phyloP scores from a whole-genome alignment of 1,140 invertebrate genomes.

The Olivierus martensii region DNA sequence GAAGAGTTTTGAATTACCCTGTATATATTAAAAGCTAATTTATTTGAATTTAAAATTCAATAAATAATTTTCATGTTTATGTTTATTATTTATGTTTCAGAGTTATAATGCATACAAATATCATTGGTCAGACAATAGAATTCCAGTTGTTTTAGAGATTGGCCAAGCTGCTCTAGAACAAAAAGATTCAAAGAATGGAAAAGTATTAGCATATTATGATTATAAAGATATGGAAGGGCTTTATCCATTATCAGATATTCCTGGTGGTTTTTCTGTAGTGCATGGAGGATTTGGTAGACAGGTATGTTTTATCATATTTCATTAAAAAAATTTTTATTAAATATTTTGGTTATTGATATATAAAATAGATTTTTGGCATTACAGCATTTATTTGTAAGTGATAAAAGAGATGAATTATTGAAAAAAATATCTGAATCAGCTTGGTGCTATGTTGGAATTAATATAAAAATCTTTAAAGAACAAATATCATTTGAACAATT shows the following conservation, averaged over 20 bases:
- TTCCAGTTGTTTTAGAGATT: conserved; percentile 77
- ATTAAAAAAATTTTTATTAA: background rate
- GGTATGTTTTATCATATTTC: conserved; percentile 21
- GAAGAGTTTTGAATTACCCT: no score
- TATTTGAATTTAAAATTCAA: no score
- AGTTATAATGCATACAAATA: conserved; percentile 83
- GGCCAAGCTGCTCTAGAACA: conserved; percentile 80
- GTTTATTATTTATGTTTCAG: no score
- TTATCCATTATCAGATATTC: conserved; percentile 39
- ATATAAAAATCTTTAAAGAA: conserved; percentile 65
- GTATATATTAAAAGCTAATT: no score
- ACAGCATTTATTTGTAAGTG: conserved; percentile 71
- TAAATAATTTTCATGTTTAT: no score
- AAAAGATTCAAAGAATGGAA: conserved; percentile 49
- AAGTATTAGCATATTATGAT: conserved; percentile 64
- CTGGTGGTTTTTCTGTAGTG: conserved; percentile 70
- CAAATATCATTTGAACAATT: conserved; percentile 74
- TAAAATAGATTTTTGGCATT: conserved; percentile 17
- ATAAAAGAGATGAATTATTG: conserved; percentile 69
- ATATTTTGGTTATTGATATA: background rate
- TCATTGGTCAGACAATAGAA: conserved; percentile 82
- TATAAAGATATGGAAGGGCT: conserved; percentile 81
- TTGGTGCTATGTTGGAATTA: conserved; percentile 59
- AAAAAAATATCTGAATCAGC: conserved; percentile 70
- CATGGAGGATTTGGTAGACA: conserved; percentile 71